phyloP scores from a whole-genome alignment of 2,113 vertebrate species.

The Beaufortia kweichowensis region DNA sequence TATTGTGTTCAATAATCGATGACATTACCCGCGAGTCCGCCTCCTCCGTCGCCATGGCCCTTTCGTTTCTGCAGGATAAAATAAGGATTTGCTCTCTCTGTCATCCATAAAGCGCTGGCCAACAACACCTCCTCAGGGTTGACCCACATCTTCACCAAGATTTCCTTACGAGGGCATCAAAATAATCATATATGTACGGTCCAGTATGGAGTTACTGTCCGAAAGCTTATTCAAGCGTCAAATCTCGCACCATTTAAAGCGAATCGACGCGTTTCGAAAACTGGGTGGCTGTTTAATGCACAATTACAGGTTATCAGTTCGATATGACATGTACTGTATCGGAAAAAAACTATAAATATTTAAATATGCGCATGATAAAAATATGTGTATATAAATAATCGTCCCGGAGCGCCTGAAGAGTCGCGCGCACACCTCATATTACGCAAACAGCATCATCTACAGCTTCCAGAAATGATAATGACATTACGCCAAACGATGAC shows the following conservation, averaged over 20 bases:
- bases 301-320: not conserved
- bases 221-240: conserved; percentile 5
- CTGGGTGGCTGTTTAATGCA: not conserved
- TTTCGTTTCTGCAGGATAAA: conserved; percentile 96
- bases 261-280: not conserved
- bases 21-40: conserved; percentile 83
- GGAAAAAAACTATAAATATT: not conserved
- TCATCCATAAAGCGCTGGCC: conserved; percentile 94
- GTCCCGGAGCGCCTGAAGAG: not conserved
- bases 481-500: not conserved
- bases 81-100: conserved; percentile 93
- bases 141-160: conserved; percentile 84
- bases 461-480: not conserved
- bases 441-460: not conserved
- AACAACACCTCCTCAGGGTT: conserved; percentile 95
- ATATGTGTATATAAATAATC: not conserved
- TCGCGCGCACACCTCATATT: not conserved
- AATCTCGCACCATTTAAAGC: not conserved
- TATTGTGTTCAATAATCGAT: not conserved
- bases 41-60: conserved; percentile 87
- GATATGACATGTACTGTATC: not conserved
- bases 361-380: not conserved
- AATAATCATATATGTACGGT: not conserved
- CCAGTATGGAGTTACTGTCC: not conserved
- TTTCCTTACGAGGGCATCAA: conserved; percentile 65